Conservation (phyloP, 2,797 vertebrate genomes). For the Lacerta viridis region DNA sequence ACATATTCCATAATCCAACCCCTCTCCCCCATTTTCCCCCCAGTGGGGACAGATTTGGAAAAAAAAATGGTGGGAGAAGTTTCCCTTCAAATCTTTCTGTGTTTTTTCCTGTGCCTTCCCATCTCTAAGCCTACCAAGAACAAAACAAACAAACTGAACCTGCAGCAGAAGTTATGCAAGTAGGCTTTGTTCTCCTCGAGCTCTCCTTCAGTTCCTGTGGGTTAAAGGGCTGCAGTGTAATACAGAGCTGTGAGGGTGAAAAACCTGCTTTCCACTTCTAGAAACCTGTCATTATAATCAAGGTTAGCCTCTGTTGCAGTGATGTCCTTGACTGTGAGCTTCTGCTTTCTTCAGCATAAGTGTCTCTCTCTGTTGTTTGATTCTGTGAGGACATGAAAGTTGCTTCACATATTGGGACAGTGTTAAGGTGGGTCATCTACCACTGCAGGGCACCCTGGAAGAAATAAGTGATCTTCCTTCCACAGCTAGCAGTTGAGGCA, state of each 20-base stretch:
- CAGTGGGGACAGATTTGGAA: too few species aligned
- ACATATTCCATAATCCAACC: too few species aligned
- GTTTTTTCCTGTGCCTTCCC: too few species aligned
- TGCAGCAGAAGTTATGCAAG: neutral
- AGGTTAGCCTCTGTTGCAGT: neutral
- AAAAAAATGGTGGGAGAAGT: too few species aligned
- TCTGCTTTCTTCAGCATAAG: neutral
- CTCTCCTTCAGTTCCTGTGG: neutral
- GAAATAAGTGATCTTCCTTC: neutral
- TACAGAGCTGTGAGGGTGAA: neutral
- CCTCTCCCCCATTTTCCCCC: too few species aligned
- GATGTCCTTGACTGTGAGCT: neutral
- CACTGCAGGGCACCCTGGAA: neutral
- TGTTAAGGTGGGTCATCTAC: neutral
- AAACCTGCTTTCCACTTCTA: neutral
- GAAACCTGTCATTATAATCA: neutral
- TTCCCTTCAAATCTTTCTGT: too few species aligned
- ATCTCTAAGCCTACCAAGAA: too few species aligned
- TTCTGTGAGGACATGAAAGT: neutral
- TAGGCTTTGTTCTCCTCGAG: neutral
- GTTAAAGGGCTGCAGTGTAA: neutral
- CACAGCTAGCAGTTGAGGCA: too few species aligned
- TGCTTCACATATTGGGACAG: neutral
- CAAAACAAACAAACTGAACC: neutral
- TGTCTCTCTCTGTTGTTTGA: neutral